Base-by-base conservation (phyloP, 2,888 invertebrate genomes). In the Apantesis nais region DNA sequence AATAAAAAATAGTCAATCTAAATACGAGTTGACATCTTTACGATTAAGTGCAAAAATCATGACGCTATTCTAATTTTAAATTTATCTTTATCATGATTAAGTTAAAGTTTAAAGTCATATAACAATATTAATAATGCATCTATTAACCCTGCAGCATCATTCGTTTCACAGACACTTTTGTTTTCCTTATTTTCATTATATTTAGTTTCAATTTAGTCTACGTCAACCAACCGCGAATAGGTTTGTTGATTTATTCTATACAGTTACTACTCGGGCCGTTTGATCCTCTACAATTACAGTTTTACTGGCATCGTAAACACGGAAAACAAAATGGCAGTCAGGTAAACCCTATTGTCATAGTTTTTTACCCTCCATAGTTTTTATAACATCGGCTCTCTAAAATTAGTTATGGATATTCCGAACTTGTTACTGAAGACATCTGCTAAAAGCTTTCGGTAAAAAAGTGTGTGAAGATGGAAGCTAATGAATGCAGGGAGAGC, bases 241-340 rank as follows among this genome's bases (percentile, higher is more conserved):
- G 73, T 71, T 76, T 77, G 77, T 80, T 77, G 67, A 71, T 75
- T 75, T 80, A 73, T 75, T 78, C 76, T 79, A 76, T 82, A 83
- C 82, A 83, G 84, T 85, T 85, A 86, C 85, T 83, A 80, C 89
- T 84, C 92, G 92, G 92, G 76, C 66, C 87, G 88, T 92, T 93
- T 93, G 93, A 93, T 92, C 90, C 88, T 86, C 85, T 88, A 90
- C 93, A 93, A 93, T 93, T 93, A 93, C 91, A 87, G 88, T 90
- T 93, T 93, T 90, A 93, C 89, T 87, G 89, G 89, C 86, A 88
- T 90, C 90, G 89, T 93, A 92, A 94, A 93, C 87, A 90, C 82
- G 86, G 88, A 85, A 83, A 87, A 88, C 89, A 89, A 88, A 86
- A 88, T 87, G 88, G 88, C 86, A 83, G 88, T 83, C 92, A 93